Conservation (phyloP, 2,888 invertebrate genomes). For the Pimpla rufipes region DNA sequence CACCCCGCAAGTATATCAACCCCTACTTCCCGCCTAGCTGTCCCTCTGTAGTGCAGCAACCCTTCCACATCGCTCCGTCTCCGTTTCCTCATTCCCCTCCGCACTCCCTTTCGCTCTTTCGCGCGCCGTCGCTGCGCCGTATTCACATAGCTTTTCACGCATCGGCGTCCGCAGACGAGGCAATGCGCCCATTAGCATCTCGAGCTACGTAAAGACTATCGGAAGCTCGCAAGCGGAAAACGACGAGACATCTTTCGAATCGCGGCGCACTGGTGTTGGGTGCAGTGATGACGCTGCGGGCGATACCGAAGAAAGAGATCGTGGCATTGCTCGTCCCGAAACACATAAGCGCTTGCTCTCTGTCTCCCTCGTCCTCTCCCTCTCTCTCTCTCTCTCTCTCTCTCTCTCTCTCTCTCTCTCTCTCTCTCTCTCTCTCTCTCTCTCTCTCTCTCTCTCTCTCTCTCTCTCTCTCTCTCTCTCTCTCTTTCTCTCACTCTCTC, state of each 20-base stretch:
- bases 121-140: background rate
- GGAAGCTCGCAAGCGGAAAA: conserved; percentile 74
- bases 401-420: background rate
- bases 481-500: conserved; percentile 71
- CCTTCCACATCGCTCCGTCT: conserved; percentile 47
- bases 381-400: conserved; percentile 68
- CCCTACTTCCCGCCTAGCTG: conserved; percentile 5
- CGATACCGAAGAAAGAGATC: conserved; percentile 26
- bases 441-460: conserved; percentile 44
- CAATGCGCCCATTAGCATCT: conserved; percentile 80
- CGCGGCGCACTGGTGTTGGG: conserved; percentile 11
- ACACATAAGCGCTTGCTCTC: background rate
- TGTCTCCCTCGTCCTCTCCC: no score
- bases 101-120: conserved; percentile 24
- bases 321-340: conserved; percentile 22
- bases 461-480: background rate
- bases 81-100: conserved; percentile 35
- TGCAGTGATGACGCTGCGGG: conserved; percentile 5
- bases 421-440: conserved; percentile 60
- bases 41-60: conserved; percentile 43
- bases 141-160: conserved; percentile 62
- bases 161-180: conserved; percentile 75
- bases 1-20: conserved; percentile 44
- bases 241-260: conserved; percentile 50
- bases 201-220: conserved; percentile 81